A percentile compares a stretch with the other conserved stretches of the same genome.
Conservation (phyloP, 2,888 invertebrate species). For the Drosophila yooni region DNA sequence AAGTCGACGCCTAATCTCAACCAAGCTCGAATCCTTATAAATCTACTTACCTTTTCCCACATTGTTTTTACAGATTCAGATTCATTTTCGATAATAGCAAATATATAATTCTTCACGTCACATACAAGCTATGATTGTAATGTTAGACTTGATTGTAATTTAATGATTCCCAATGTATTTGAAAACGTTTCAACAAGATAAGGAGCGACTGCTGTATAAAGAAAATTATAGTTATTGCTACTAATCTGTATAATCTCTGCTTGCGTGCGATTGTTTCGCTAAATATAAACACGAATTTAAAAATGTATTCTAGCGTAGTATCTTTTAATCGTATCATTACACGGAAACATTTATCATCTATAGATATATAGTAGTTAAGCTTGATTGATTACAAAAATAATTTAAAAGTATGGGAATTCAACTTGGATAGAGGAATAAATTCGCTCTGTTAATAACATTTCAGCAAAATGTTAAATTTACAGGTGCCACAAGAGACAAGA, state of each 20-base stretch:
- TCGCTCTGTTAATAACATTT: background rate
- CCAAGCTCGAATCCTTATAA: background rate
- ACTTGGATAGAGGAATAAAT: background rate
- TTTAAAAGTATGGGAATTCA: background rate
- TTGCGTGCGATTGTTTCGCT: background rate
- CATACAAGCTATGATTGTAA: background rate
- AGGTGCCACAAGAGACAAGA: slow-evolving; percentile 3
- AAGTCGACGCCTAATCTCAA: background rate
- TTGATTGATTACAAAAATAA: background rate
- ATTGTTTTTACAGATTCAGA: background rate
- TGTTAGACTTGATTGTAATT: background rate
- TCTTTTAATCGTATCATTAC: background rate
- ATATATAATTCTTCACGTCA: background rate
- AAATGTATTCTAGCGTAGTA: background rate
- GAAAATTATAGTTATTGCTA: slow-evolving; percentile 4
- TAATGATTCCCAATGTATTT: background rate
- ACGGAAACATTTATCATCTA: background rate
- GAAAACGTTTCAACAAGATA: background rate
- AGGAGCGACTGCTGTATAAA: slow-evolving; percentile 1
- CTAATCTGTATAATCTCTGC: background rate
- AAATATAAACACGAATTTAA: slow-evolving; percentile 11
- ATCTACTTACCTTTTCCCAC: background rate
- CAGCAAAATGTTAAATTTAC: slow-evolving; percentile 19
- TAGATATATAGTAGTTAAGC: background rate
- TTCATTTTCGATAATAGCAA: background rate